Conservation (phyloP, 2,113 vertebrate genomes). For the Pterocles gutturalis region DNA sequence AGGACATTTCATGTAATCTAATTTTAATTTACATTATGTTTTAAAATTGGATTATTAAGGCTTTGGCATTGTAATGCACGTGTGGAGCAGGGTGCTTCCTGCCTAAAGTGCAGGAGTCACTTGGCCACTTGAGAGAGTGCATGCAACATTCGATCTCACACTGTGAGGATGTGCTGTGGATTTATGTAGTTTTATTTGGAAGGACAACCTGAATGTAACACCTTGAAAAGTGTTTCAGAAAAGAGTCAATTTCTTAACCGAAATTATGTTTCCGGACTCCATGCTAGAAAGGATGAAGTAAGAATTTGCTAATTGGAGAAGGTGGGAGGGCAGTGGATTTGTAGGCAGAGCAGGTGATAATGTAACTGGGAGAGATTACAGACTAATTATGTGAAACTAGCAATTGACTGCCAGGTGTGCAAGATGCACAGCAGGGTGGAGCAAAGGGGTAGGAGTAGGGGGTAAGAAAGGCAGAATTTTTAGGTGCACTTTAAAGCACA, state of each 20-base stretch:
- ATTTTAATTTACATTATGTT: constrained; percentile 28
- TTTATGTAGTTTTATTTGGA: not conserved
- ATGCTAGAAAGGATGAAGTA: not conserved
- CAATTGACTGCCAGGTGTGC: not conserved
- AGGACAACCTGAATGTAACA: not conserved
- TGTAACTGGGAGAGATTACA: not conserved
- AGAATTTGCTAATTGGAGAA: not conserved
- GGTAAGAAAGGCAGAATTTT: not conserved
- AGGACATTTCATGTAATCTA: not conserved
- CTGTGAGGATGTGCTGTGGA: not conserved
- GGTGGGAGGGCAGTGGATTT: not conserved
- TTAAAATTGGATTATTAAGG: not conserved
- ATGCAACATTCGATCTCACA: not conserved
- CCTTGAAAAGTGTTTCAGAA: not conserved
- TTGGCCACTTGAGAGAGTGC: not conserved
- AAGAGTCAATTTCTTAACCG: not conserved
- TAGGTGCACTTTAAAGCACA: fast-evolving
- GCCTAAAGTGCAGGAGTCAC: not conserved
- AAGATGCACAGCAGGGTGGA: not conserved
- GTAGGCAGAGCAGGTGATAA: constrained; percentile 9
- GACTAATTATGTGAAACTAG: not conserved
- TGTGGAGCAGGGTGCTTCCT: not conserved
- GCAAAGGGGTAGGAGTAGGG: fast-evolving
- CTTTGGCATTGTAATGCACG: not conserved
- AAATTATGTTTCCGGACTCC: not conserved